Percentiles rank a stretch among this genome's conserved stretches.
Conservation (phyloP, 2,888 invertebrate species). For the Netelia fuscicornis region DNA sequence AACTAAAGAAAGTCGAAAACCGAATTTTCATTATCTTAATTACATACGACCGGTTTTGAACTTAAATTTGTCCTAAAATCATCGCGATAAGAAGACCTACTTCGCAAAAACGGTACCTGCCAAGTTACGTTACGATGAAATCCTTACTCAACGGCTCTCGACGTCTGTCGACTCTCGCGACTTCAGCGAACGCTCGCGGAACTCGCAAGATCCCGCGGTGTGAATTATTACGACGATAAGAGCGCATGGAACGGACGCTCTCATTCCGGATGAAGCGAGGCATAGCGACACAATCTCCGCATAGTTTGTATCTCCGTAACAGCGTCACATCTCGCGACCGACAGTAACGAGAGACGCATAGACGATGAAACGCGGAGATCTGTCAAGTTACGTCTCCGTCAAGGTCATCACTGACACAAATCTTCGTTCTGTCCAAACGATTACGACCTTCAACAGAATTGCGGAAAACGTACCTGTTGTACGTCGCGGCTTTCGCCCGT, state of each 20-base stretch:
- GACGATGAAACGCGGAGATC: slow-evolving; percentile 4
- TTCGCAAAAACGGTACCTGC: too few species aligned
- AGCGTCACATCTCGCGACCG: not conserved
- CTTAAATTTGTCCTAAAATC: too few species aligned
- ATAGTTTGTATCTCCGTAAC: slow-evolving; percentile 2
- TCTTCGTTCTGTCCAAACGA: slow-evolving; percentile 9
- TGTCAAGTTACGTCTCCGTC: slow-evolving; percentile 14
- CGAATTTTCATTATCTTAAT: too few species aligned
- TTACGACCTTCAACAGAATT: not conserved
- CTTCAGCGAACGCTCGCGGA: slow-evolving; percentile 29
- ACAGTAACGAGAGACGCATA: not conserved
- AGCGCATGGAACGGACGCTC: slow-evolving; percentile 13
- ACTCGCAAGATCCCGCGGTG: slow-evolving; percentile 50
- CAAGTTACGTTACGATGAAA: too few species aligned
- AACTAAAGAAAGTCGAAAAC: too few species aligned
- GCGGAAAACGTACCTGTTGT: not conserved
- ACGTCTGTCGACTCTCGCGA: too few species aligned
- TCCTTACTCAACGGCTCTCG: too few species aligned
- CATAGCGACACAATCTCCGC: not conserved
- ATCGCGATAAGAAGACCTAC: too few species aligned
- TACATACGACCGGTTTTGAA: too few species aligned
- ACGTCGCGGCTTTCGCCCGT: slow-evolving; percentile 4
- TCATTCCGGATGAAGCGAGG: slow-evolving; percentile 17
- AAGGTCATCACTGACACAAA: slow-evolving; percentile 31
- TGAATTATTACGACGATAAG: slow-evolving; percentile 60